phyloP scores from a whole-genome alignment of 2,888 invertebrate genomes.

The Chorisops tibialis region DNA sequence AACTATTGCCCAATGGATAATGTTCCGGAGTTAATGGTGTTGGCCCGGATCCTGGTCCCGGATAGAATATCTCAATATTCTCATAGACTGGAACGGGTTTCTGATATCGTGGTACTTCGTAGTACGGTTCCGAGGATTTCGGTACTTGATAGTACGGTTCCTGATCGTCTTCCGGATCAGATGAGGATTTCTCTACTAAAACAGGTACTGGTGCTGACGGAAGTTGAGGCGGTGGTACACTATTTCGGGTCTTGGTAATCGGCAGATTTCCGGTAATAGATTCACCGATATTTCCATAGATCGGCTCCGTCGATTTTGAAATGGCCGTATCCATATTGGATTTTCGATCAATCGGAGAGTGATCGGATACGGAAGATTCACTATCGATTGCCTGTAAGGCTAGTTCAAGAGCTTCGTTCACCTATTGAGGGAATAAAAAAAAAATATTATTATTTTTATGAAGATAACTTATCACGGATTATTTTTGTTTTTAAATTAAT shows the following conservation, averaged over 20 bases:
- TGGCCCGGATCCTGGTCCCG: conserved; percentile 38
- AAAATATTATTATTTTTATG: conserved; percentile 20
- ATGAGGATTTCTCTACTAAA: conserved; percentile 2
- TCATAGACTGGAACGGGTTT: conserved; percentile 60
- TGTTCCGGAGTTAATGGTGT: conserved; percentile 32
- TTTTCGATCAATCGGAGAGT: not conserved
- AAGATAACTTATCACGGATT: not conserved
- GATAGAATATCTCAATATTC: conserved; percentile 59
- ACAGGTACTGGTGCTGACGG: not conserved
- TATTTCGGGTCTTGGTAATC: conserved; percentile 4
- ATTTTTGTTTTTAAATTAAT: too few species aligned
- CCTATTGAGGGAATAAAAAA: conserved; percentile 47
- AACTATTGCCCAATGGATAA: conserved; percentile 39
- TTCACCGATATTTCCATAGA: conserved; percentile 53
- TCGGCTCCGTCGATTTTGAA: conserved; percentile 42
- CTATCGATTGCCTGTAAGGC: conserved; percentile 63
- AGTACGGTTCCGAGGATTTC: conserved; percentile 49
- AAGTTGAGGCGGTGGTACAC: not conserved
- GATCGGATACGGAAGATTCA: conserved; percentile 44
- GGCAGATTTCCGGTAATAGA: not conserved
- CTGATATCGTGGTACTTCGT: conserved; percentile 50
- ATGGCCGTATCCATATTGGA: not conserved
- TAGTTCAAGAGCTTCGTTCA: conserved; percentile 62
- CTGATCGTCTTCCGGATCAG: conserved; percentile 29
- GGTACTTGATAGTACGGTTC: conserved; percentile 52